Base-by-base conservation (phyloP, 2,113 vertebrate genomes). In the Hyperopisus bebe region DNA sequence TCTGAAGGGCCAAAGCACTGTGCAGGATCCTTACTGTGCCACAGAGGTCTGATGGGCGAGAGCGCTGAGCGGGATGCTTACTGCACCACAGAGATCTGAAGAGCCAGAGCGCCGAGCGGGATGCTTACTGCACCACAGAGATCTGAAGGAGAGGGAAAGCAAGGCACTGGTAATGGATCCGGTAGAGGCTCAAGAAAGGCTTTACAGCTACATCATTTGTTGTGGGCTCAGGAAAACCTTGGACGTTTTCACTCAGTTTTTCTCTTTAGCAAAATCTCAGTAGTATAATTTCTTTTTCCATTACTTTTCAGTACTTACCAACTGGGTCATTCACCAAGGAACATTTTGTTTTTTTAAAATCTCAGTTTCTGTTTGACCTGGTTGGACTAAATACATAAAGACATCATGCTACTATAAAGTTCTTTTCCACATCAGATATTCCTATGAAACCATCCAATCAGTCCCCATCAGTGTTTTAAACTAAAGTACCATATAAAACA, bases 1-100 rank as follows among this genome's bases (percentile, higher is more conserved):
- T 66, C 58, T 66, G 24, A 27, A 21, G 91, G 83, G 4, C 48
- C 39, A 50, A 48, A 80, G 91, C 90, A 93, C 94, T 95, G 90
- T 80, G 31, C 10, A 8, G 35, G 21, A 31, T 8, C 24, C 51
- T 86, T 42, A 66, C 48, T 46, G 27, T 19, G 24, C 87, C 70
- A 47, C 50, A 44, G 21, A 13, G 10, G 3, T 70, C 62, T 31
- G 62, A 70, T 83, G 91, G 83, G 47, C 48, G 3, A 11, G 77
- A 80, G 91, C 88, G 94, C 94, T 95, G 90, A 89, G 31, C 2
- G 17, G 27, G 82, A 24, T 4, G 17, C 74, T 86, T 42, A 66
- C 48, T 44, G 19, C 51, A 47, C 80, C 70, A 47, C 39, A 44
- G 21, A 31, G 62, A 1, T 70, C 62, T 11, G 62, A 70, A 50